Conservation (phyloP, 2,797 vertebrate species). For the Anomalospiza imberbis region DNA sequence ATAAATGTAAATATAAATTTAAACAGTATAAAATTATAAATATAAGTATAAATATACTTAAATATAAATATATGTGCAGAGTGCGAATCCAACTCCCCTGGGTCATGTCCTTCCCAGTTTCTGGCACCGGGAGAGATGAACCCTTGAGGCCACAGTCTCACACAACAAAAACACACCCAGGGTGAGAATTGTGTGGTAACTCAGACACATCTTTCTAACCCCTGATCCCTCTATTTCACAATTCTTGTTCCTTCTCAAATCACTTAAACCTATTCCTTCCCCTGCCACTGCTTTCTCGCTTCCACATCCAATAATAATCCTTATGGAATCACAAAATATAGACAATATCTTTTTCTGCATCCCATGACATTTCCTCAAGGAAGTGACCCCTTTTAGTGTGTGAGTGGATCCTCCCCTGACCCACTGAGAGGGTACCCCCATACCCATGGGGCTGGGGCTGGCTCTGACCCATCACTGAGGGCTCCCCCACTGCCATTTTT, state of each 20-base stretch:
- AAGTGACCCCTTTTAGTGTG: fast-evolving
- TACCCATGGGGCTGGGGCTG: not conserved
- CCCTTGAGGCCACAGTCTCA: not conserved
- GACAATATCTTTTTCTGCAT: not conserved
- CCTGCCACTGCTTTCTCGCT: not conserved
- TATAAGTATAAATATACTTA: too few species aligned
- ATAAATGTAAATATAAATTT: too few species aligned
- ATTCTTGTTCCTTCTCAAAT: not conserved
- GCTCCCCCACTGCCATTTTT: not conserved
- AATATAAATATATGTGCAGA: too few species aligned
- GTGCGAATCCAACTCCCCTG: not conserved
- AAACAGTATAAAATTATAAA: too few species aligned
- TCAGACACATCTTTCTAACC: not conserved
- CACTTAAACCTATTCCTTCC: not conserved
- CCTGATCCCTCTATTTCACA: not conserved
- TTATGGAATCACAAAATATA: not conserved
- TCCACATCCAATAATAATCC: not conserved
- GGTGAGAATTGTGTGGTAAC: fast-evolving
- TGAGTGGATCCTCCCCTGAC: not conserved
- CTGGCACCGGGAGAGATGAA: not conserved
- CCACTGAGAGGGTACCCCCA: fast-evolving
- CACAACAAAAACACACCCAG: not conserved
- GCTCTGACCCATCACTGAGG: fast-evolving
- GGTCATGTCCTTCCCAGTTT: not conserved
- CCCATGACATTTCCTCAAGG: fast-evolving